Evolutionary conservation across 2,797 vertebrate species (phyloP).

Genomic region (Momotus momota): DNA sequence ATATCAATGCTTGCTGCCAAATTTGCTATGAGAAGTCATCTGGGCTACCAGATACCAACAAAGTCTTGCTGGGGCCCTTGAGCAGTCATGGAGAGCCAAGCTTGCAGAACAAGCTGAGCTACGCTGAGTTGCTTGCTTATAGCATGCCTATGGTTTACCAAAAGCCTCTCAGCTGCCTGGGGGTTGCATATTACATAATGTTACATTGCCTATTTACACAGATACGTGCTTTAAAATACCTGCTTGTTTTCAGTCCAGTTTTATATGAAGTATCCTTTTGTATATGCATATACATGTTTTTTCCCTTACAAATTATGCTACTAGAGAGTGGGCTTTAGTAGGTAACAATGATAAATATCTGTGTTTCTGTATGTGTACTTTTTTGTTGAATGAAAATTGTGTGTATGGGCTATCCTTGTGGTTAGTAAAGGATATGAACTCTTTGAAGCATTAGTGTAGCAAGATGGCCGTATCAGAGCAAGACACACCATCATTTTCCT

Average conservation of each 20-base stretch:
- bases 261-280: not conserved
- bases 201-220: not conserved
- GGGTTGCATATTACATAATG: not conserved
- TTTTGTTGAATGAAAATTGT: not conserved
- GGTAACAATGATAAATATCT: not conserved
- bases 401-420: not conserved
- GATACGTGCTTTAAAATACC: rapidly evolving
- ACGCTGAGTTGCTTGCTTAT: rapidly evolving
- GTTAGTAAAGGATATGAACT: not conserved
- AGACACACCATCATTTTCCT: not conserved
- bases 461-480: not conserved
- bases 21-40: not conserved
- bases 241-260: not conserved
- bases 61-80: not conserved
- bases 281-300: not conserved
- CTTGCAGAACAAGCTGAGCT: not conserved
- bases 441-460: not conserved
- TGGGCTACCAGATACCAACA: not conserved
- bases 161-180: not conserved
- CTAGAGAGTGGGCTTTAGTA: not conserved
- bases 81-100: not conserved
- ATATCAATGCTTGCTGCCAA: not conserved
- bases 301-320: not conserved
- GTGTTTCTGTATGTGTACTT: not conserved
- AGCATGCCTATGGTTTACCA: not conserved